phyloP scores from a whole-genome alignment of 2,888 invertebrate species.

The Anticlea derivata region DNA sequence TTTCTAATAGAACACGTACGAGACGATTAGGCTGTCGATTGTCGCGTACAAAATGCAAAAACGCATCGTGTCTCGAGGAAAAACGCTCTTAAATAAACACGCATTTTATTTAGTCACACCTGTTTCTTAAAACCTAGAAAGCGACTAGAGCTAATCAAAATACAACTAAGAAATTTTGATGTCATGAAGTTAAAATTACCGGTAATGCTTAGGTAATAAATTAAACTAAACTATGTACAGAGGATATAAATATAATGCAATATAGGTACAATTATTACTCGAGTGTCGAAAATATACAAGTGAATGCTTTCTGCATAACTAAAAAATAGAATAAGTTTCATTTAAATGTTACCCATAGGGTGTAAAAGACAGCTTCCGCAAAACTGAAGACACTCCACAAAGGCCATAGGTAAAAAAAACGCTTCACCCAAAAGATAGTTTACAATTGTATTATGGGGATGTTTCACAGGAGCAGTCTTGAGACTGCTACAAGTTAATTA shows the following conservation, averaged over 20 bases:
- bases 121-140: slow-evolving; percentile 62
- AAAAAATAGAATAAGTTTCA: background rate
- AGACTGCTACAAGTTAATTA: too few species aligned
- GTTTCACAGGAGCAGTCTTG: too few species aligned
- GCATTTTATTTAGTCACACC: slow-evolving; percentile 27
- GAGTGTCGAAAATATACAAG: slow-evolving; percentile 16
- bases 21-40: too few species aligned
- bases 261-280: slow-evolving; percentile 3
- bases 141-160: slow-evolving; percentile 78
- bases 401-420: background rate
- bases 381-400: background rate
- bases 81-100: slow-evolving; percentile 43
- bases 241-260: slow-evolving; percentile 37
- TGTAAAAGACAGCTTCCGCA: background rate
- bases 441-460: too few species aligned
- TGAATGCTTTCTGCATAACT: slow-evolving; percentile 8
- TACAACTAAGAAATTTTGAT: slow-evolving; percentile 68
- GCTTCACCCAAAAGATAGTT: too few species aligned
- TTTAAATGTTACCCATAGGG: background rate
- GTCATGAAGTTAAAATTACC: slow-evolving; percentile 59
- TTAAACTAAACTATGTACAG: slow-evolving; percentile 58
- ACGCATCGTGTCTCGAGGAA: background rate
- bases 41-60: too few species aligned
- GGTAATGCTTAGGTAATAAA: slow-evolving; percentile 48
- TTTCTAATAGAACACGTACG: too few species aligned